Evolutionary conservation across 2,888 invertebrate genomes (phyloP).

Genomic region (Lissonota sp.): DNA sequence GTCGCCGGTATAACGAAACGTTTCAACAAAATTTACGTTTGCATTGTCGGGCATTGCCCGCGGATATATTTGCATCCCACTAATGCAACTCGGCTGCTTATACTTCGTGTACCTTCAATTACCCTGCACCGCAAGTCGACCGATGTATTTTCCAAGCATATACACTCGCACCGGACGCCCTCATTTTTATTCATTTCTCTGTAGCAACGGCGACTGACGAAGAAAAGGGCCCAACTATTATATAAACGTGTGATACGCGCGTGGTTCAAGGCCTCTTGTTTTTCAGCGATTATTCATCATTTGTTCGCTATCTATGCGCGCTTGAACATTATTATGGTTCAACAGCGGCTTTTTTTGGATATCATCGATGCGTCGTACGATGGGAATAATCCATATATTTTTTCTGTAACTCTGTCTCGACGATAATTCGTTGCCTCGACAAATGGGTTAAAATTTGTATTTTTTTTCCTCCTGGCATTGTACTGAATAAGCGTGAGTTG

Average conservation of each 20-base stretch:
- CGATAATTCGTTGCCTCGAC: no score
- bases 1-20: conserved; percentile 41
- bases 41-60: conserved; percentile 41
- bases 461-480: no score
- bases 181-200: no score
- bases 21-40: conserved; percentile 55
- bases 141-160: conserved; percentile 70
- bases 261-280: no score
- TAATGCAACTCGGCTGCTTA: conserved; percentile 63
- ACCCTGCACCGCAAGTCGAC: conserved; percentile 59
- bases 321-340: conserved; percentile 54
- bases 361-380: background rate
- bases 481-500: no score
- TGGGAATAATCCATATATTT: conserved; percentile 25
- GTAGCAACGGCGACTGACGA: no score
- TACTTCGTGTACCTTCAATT: conserved; percentile 69
- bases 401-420: background rate
- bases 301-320: conserved; percentile 53
- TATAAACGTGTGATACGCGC: no score
- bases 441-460: no score
- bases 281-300: conserved; percentile 20
- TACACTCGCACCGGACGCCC: conserved; percentile 5
- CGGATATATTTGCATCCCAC: conserved; percentile 62
- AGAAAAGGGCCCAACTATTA: no score
- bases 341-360: conserved; percentile 40